Percentiles rank a stretch among this genome's conserved stretches.
These are phyloP conservation scores for Deilephila elpenor DNA, from an alignment of 2,888 invertebrate genomes.

Conservation along the genomic window DNA sequence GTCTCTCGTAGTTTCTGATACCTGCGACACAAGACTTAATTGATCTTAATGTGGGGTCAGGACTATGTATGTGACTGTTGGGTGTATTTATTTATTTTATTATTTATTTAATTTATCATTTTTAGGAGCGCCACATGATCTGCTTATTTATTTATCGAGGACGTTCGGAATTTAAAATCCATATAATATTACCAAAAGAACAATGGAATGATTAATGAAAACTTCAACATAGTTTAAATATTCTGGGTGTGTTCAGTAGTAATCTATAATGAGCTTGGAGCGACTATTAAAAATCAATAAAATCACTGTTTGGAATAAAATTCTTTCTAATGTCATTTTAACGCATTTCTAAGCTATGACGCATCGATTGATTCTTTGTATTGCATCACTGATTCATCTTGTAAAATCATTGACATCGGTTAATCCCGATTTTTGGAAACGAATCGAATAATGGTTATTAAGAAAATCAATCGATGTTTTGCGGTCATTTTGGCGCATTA, in stretches of 20 bases:
- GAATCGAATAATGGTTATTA: neutral
- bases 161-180: too few species aligned
- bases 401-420: neutral
- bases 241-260: constrained; percentile 4
- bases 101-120: too few species aligned
- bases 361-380: neutral
- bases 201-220: neutral
- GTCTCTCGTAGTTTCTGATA: too few species aligned
- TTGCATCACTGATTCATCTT: neutral
- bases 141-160: too few species aligned
- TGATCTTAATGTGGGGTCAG: too few species aligned
- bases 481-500: neutral
- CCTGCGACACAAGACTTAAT: too few species aligned
- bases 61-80: too few species aligned
- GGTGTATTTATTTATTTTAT: too few species aligned
- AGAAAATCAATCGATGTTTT: neutral
- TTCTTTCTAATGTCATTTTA: constrained; percentile 18
- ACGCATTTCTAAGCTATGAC: neutral
- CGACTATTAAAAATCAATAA: neutral
- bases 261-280: neutral
- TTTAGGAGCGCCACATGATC: too few species aligned
- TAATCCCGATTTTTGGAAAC: constrained; percentile 14
- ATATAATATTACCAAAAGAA: too few species aligned
- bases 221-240: neutral
- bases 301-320: too few species aligned